Percentiles rank a stretch among this genome's conserved stretches.
These are phyloP conservation scores for Caenorhabditis macrosperma DNA, from an alignment of 2,888 invertebrate species.

Conservation along the genomic window DNA sequence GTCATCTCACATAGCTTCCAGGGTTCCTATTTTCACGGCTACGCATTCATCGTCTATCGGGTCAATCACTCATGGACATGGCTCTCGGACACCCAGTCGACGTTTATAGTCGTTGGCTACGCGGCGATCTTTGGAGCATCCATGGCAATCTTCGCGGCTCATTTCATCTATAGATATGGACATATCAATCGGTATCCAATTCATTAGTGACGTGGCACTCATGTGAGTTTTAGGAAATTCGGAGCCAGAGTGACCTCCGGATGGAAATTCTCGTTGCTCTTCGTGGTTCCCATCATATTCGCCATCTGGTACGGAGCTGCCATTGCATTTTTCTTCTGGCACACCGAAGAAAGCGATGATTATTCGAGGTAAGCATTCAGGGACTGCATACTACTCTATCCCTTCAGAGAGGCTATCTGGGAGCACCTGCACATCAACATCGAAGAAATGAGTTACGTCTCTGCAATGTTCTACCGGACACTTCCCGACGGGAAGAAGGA, in stretches of 20 bases:
- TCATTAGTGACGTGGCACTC: too few species aligned
- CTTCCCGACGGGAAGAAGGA: not conserved
- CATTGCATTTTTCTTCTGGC: not conserved
- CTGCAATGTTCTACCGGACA: not conserved
- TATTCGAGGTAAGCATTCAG: not conserved
- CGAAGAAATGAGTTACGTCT: not conserved
- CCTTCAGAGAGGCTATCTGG: not conserved
- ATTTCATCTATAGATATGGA: constrained; percentile 37
- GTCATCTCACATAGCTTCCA: not conserved
- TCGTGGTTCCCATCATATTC: not conserved
- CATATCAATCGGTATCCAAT: not conserved
- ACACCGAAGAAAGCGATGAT: not conserved
- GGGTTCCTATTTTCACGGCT: not conserved
- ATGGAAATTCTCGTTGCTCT: not conserved
- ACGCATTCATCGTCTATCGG: constrained; percentile 1
- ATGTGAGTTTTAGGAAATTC: not conserved
- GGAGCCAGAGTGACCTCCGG: not conserved
- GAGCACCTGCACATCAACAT: not conserved
- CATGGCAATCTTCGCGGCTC: constrained; percentile 37
- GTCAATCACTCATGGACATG: not conserved
- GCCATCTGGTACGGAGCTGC: not conserved
- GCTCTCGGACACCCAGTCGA: not conserved
- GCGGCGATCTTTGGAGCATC: constrained; percentile 34
- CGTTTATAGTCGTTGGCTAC: not conserved
- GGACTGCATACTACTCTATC: too few species aligned